A percentile compares a stretch with the other conserved stretches of the same genome.
Conservation (phyloP, 2,888 invertebrate genomes). For the Spodoptera exigua region DNA sequence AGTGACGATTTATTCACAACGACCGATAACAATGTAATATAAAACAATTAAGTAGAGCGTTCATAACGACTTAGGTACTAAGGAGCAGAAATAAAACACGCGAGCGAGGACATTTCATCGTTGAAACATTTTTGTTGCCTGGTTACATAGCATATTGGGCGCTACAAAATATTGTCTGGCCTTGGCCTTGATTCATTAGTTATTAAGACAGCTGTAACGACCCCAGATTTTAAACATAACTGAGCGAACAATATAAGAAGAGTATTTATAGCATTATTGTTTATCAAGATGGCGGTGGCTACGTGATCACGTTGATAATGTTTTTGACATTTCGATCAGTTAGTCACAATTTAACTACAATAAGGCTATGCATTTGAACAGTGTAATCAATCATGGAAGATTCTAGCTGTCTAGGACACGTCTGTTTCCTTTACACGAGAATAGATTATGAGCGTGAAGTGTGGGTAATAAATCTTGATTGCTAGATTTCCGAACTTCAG, state of each 20-base stretch:
- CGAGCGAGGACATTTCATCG: too few species aligned
- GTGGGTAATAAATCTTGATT: constrained; percentile 9
- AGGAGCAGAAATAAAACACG: not conserved
- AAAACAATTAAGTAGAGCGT: constrained; percentile 1
- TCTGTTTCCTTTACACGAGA: constrained; percentile 29
- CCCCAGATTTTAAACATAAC: constrained; percentile 14
- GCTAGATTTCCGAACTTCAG: too few species aligned
- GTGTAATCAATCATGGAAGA: constrained; percentile 17
- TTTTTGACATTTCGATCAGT: constrained; percentile 7
- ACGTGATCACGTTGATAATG: constrained; percentile 44
- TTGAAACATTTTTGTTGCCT: too few species aligned
- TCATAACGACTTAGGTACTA: not conserved
- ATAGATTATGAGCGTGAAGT: constrained; percentile 11
- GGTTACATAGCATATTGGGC: too few species aligned
- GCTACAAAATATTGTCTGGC: too few species aligned
- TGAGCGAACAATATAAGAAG: constrained; percentile 13
- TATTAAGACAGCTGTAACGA: not conserved
- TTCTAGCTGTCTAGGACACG: constrained; percentile 15
- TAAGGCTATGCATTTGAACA: constrained; percentile 18
- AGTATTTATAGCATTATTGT: constrained; percentile 27
- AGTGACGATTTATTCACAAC: constrained; percentile 17
- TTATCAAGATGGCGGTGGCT: constrained; percentile 15
- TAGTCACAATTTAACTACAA: constrained; percentile 27
- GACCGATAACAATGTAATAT: constrained; percentile 39
- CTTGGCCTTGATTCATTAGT: too few species aligned